Evolutionary conservation across 2,113 vertebrate species (phyloP).

Genomic region (Ochotona curzoniae): DNA sequence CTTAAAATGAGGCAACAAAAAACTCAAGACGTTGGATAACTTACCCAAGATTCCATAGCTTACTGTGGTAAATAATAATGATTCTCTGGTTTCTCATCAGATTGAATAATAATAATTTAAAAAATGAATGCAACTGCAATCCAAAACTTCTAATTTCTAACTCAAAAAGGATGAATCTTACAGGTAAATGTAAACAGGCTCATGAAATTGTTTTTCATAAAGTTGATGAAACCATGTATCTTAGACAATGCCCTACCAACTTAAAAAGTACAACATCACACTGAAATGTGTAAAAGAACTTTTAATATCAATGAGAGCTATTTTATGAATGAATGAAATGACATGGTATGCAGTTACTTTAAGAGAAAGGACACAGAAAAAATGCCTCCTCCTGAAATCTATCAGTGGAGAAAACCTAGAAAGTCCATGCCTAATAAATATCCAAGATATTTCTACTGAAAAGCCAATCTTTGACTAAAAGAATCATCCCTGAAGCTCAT

Average conservation of each 20-base stretch:
- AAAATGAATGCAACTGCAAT: neutral
- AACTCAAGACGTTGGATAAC: neutral
- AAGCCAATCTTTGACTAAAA: neutral
- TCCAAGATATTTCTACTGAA: neutral
- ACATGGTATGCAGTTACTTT: neutral
- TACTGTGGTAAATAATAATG: neutral
- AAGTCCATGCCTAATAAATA: neutral
- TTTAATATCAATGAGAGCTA: neutral
- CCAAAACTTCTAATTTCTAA: neutral
- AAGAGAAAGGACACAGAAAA: neutral
- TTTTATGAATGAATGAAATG: neutral
- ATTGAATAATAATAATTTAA: no score
- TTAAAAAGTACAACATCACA: neutral
- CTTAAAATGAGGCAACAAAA: conserved; percentile 21
- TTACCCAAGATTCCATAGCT: neutral
- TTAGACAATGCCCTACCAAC: neutral
- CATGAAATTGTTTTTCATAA: neutral
- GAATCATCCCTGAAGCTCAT: neutral
- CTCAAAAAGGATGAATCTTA: neutral
- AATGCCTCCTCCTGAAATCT: conserved; percentile 17
- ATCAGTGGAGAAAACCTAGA: neutral
- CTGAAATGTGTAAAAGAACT: conserved; percentile 2
- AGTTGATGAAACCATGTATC: neutral
- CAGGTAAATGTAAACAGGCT: neutral
- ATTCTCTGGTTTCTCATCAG: no score